Evolutionary conservation across 2,797 vertebrate genomes (phyloP).

Genomic region (Carcharodon carcharias): DNA sequence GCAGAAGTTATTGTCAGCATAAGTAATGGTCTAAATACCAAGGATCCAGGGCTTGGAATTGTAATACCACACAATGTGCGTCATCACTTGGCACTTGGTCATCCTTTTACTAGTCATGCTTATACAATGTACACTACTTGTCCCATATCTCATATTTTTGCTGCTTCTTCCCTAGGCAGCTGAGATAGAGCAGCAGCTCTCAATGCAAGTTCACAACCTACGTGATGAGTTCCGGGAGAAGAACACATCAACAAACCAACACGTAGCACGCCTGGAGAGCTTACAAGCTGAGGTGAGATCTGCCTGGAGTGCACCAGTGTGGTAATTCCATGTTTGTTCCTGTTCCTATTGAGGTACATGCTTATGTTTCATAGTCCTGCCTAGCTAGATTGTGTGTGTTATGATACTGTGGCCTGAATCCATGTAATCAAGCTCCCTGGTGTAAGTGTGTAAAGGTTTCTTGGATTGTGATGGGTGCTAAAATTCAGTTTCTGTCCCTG

Average conservation of each 20-base stretch:
- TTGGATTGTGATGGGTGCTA: neutral
- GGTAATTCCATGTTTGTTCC: neutral
- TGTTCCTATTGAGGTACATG: neutral
- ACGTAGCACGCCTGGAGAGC: slow-evolving; percentile 83
- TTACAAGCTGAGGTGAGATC: slow-evolving; percentile 86
- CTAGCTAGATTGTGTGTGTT: neutral
- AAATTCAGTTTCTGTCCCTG: neutral
- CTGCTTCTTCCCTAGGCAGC: slow-evolving; percentile 70
- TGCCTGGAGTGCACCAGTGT: neutral
- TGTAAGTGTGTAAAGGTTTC: neutral
- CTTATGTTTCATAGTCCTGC: neutral
- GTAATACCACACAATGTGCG: neutral
- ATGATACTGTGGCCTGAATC: neutral
- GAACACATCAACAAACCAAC: slow-evolving; percentile 84
- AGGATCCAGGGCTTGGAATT: neutral
- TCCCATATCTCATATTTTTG: neutral
- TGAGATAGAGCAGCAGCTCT: slow-evolving; percentile 88
- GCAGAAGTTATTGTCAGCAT: neutral
- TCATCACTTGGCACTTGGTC: neutral
- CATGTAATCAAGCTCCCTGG: neutral
- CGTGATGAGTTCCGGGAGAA: slow-evolving; percentile 91
- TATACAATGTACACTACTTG: neutral
- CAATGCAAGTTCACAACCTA: slow-evolving; percentile 88
- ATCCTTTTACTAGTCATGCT: neutral
- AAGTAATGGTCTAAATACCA: neutral